A percentile compares a stretch with the other conserved stretches of the same genome.
phyloP scores from a whole-genome alignment of 2,113 vertebrate species.

The Cheirogaleus medius region DNA sequence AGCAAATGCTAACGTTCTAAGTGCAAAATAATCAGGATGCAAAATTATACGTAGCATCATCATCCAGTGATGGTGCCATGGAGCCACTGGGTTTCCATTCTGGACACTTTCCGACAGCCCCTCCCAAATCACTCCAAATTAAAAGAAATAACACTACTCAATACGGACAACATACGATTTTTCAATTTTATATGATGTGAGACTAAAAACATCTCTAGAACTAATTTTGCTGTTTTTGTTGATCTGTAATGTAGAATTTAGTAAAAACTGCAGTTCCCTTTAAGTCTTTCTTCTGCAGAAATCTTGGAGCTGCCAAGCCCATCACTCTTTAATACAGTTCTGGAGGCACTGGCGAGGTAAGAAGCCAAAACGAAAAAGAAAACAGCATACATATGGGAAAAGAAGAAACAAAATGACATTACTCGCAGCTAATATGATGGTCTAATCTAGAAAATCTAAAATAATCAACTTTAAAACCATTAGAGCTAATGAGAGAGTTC shows the following conservation, averaged over 20 bases:
- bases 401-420: constrained; percentile 11
- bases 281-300: neutral
- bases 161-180: neutral
- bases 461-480: constrained; percentile 55
- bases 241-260: neutral
- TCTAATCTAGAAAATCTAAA: constrained; percentile 39
- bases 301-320: neutral
- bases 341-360: neutral
- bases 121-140: neutral
- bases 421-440: neutral
- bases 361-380: neutral
- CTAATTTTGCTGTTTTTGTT: neutral
- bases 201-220: neutral
- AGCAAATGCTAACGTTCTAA: neutral
- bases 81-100: neutral
- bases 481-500: constrained; percentile 51
- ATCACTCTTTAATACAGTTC: neutral
- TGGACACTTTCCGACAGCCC: neutral
- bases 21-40: neutral
- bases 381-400: neutral
- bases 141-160: neutral
- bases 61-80: rapidly evolving
- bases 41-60: neutral
- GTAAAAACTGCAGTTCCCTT: neutral
- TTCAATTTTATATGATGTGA: neutral